These are phyloP conservation scores for Apantesis nais DNA, from an alignment of 2,888 invertebrate species.

Conservation along the genomic window DNA sequence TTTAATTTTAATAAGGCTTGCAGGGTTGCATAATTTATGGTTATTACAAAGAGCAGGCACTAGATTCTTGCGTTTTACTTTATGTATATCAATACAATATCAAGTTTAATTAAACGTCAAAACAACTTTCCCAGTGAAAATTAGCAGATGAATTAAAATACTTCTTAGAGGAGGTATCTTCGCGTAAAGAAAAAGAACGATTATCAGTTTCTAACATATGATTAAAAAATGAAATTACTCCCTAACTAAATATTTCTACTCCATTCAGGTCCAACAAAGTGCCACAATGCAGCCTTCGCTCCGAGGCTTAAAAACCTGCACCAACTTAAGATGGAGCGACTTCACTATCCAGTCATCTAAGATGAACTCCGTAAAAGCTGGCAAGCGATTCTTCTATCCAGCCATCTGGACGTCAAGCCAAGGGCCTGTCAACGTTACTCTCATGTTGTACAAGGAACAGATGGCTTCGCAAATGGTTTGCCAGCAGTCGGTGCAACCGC, in stretches of 20 bases:
- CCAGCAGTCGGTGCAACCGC: slow-evolving; percentile 87
- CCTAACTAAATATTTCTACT: background rate
- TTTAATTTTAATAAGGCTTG: slow-evolving; percentile 15
- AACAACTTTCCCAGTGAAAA: background rate
- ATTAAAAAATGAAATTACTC: background rate
- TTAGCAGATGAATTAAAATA: background rate
- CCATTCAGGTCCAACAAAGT: slow-evolving; percentile 87
- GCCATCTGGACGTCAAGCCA: slow-evolving; percentile 89
- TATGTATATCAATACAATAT: no score
- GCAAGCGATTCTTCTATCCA: slow-evolving; percentile 90
- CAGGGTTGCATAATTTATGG: slow-evolving; percentile 22
- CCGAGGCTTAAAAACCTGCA: slow-evolving; percentile 89
- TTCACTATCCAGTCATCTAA: slow-evolving; percentile 87
- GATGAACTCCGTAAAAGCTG: slow-evolving; percentile 84
- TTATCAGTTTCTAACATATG: background rate
- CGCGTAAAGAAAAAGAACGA: no score
- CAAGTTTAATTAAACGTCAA: background rate
- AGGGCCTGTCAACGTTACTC: slow-evolving; percentile 88
- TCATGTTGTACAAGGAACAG: slow-evolving; percentile 88
- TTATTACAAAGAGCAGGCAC: background rate
- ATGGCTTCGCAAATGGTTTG: slow-evolving; percentile 87
- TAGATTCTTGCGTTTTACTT: background rate
- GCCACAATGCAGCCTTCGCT: slow-evolving; percentile 88
- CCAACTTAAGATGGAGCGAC: slow-evolving; percentile 91
- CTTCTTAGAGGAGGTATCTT: background rate